phyloP scores from a whole-genome alignment of 2,888 invertebrate species.

The Busseola fusca region DNA sequence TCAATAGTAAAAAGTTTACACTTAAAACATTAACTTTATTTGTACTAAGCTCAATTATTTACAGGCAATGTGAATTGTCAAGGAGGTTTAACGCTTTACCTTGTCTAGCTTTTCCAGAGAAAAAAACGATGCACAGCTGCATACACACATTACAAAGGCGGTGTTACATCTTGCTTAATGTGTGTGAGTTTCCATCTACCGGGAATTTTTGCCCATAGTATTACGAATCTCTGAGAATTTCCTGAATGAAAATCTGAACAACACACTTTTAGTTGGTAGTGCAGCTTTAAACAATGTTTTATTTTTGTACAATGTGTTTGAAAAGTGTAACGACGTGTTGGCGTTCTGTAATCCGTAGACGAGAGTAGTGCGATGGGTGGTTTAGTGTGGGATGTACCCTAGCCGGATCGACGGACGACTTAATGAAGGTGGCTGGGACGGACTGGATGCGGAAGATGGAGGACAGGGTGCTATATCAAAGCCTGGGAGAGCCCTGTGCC shows the following conservation, averaged over 20 bases:
- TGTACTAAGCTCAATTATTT: background rate
- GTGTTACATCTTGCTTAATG: background rate
- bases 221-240: background rate
- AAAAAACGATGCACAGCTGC: background rate
- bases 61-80: background rate
- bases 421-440: no score
- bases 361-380: no score
- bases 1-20: background rate
- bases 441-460: no score
- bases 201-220: background rate
- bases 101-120: background rate
- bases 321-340: background rate
- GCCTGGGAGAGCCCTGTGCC: no score
- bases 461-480: no score
- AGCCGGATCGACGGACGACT: no score
- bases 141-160: background rate
- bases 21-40: conserved; percentile 1
- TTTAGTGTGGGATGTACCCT: no score
- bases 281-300: background rate
- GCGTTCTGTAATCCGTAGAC: background rate
- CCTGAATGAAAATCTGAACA: background rate
- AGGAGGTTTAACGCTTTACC: background rate
- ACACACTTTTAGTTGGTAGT: background rate
- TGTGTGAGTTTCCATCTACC: conserved; percentile 9
- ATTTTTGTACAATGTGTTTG: background rate